These are phyloP conservation scores for Brachionus rubens DNA, from an alignment of 1,140 invertebrate species.

Conservation along the genomic window DNA sequence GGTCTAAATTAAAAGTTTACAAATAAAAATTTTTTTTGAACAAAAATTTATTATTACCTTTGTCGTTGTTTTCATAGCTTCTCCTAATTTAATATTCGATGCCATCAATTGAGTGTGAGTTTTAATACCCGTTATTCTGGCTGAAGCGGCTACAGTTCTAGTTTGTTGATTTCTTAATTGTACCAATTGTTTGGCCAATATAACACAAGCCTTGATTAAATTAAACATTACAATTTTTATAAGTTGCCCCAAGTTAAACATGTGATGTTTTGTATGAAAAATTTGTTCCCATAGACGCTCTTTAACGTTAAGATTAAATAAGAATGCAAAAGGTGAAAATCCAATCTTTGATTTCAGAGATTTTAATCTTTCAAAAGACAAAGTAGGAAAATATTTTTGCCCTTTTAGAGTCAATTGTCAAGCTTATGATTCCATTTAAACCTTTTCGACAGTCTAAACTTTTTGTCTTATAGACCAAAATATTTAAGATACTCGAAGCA, in stretches of 20 bases:
- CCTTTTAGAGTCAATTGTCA: too few species aligned
- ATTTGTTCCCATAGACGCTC: too few species aligned
- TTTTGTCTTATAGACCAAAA: not conserved
- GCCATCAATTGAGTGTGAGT: constrained; percentile 78
- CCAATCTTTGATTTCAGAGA: too few species aligned
- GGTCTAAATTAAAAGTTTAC: constrained; percentile 60
- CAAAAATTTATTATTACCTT: constrained; percentile 60
- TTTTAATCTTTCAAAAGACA: too few species aligned
- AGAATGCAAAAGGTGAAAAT: too few species aligned
- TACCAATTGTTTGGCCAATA: constrained; percentile 83
- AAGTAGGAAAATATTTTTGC: too few species aligned
- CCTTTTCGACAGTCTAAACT: too few species aligned
- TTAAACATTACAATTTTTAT: too few species aligned
- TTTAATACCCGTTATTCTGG: constrained; percentile 72
- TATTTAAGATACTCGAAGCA: not conserved
- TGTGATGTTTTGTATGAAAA: too few species aligned
- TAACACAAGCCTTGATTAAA: constrained; percentile 67
- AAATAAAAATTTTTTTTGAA: not conserved
- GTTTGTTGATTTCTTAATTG: constrained; percentile 81
- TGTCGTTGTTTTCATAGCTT: constrained; percentile 78
- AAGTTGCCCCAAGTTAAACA: too few species aligned
- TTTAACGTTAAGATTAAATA: too few species aligned
- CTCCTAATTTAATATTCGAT: constrained; percentile 77
- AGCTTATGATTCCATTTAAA: too few species aligned
- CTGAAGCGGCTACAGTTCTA: constrained; percentile 72